Evolutionary conservation across 2,797 vertebrate species (phyloP).

Genomic region (Melanotaenia pygmaea): DNA sequence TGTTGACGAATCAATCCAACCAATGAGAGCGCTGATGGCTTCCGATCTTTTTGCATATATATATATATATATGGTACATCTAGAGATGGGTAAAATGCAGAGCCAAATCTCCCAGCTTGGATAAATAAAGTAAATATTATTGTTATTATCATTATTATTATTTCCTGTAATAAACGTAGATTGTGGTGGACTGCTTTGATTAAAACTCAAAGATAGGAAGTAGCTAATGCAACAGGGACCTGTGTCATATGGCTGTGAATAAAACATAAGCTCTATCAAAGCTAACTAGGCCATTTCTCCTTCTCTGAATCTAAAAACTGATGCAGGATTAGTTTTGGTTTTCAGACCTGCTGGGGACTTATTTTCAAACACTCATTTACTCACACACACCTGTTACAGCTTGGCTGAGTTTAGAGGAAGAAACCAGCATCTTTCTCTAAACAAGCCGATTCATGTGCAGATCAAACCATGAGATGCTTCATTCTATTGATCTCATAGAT

Average conservation of each 20-base stretch:
- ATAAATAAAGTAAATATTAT: no score
- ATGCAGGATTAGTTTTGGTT: neutral
- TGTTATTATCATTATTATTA: no score
- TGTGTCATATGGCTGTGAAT: slow-evolving; percentile 76
- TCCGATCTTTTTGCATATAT: no score
- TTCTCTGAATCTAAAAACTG: slow-evolving; percentile 1
- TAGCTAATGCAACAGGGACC: slow-evolving; percentile 35
- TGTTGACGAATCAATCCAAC: no score
- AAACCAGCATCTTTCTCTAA: slow-evolving; percentile 20
- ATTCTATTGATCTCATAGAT: slow-evolving; percentile 15
- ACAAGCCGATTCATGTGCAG: neutral
- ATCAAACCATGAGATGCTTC: slow-evolving; percentile 6
- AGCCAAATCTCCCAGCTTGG: no score
- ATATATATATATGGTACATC: no score
- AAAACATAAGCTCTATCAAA: slow-evolving; percentile 69
- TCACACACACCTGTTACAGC: neutral
- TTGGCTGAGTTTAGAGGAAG: neutral
- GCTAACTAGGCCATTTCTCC: slow-evolving; percentile 69
- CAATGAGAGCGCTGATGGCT: no score
- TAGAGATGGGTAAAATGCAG: no score
- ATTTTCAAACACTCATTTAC: slow-evolving; percentile 20
- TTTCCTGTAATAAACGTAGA: no score
- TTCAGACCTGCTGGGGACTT: slow-evolving; percentile 11
- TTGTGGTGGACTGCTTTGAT: slow-evolving; percentile 20
- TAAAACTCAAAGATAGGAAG: slow-evolving; percentile 42